Evolutionary conservation across 2,113 vertebrate genomes (phyloP).

Genomic region (Pristiophorus japonicus): DNA sequence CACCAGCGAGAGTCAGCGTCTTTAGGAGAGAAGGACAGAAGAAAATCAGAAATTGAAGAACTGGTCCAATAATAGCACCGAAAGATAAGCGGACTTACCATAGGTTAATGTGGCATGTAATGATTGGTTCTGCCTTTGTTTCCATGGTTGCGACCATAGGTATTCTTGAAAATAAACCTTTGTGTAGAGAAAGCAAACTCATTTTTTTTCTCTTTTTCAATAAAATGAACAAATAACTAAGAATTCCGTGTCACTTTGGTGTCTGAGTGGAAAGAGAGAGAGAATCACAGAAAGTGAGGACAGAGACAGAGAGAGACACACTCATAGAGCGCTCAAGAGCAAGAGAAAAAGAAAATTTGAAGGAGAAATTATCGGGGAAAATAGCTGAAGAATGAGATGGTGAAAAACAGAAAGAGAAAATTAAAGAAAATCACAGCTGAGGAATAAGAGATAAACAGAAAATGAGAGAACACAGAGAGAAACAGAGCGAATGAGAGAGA

Average conservation of each 20-base stretch:
- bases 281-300: not conserved
- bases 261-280: not conserved
- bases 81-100: slow-evolving; percentile 4
- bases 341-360: not conserved
- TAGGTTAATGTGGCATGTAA: slow-evolving; percentile 8
- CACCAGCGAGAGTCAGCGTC: not conserved
- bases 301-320: not conserved
- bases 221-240: not conserved
- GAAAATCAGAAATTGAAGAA: slow-evolving; percentile 7
- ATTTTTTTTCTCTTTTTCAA: not conserved
- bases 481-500: not conserved
- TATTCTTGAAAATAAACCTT: not conserved
- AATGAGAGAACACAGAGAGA: not conserved
- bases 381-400: not conserved
- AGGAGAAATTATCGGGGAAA: not conserved
- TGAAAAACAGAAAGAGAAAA: not conserved
- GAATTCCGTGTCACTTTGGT: not conserved
- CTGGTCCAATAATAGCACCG: not conserved
- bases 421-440: not conserved
- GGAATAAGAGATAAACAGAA: not conserved
- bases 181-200: not conserved
- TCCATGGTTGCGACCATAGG: not conserved
- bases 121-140: slow-evolving; percentile 25
- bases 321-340: not conserved
- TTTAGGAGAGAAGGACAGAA: not conserved